phyloP scores from a whole-genome alignment of 2,113 vertebrate species.

The Protomyctophum bolini region DNA sequence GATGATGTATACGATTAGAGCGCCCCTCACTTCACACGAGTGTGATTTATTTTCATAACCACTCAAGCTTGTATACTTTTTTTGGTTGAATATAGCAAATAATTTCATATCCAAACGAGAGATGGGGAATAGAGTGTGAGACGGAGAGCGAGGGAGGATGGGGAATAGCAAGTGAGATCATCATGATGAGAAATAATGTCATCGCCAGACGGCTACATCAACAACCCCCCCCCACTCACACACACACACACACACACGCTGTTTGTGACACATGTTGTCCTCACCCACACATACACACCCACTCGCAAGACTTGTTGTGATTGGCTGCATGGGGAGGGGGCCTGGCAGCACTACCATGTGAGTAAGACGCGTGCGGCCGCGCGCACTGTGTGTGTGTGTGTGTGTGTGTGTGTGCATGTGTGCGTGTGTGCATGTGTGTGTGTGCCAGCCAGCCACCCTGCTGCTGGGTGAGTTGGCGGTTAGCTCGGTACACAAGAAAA shows the following conservation, averaged over 20 bases:
- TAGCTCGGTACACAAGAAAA: too few relatives aligned
- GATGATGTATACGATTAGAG: too few relatives aligned
- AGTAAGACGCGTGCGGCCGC: too few relatives aligned
- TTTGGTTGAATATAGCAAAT: too few relatives aligned
- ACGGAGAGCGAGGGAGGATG: background rate
- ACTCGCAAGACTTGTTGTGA: slow-evolving; percentile 4
- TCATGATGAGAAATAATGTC: slow-evolving; percentile 24
- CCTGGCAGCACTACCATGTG: slow-evolving; percentile 1
- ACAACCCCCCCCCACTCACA: too few relatives aligned
- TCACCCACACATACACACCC: background rate
- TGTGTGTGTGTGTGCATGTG: background rate
- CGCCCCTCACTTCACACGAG: too few relatives aligned
- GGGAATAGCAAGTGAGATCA: background rate
- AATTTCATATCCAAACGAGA: too few relatives aligned
- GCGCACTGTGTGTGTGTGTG: background rate
- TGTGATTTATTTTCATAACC: too few relatives aligned
- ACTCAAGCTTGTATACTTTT: too few relatives aligned
- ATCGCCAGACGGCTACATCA: slow-evolving; percentile 18
- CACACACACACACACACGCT: slow-evolving; percentile 18
- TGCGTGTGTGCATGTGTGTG: background rate
- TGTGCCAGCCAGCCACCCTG: slow-evolving; percentile 11
- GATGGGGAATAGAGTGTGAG: background rate
- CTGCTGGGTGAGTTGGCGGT: too few relatives aligned
- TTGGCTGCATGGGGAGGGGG: slow-evolving; percentile 24
- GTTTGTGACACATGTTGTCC: slow-evolving; percentile 14